Evolutionary conservation across 2,888 invertebrate species (phyloP).

Genomic region (Ophraella communa): DNA sequence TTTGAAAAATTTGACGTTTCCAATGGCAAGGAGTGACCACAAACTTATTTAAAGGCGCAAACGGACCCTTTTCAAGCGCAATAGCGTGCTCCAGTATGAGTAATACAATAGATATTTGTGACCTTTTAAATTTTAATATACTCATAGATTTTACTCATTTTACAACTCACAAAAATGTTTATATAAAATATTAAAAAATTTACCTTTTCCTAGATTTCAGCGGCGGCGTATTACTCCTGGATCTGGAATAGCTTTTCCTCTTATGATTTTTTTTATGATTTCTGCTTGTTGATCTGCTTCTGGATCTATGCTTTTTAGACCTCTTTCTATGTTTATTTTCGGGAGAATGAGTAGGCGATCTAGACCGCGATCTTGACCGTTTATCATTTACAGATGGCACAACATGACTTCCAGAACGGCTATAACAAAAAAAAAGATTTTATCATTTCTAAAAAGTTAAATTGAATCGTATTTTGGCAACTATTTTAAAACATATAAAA

Average conservation of each 20-base stretch:
- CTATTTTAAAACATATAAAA: too few species aligned
- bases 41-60: too few species aligned
- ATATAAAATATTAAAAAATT: background rate
- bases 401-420: constrained; percentile 59
- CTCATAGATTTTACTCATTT: background rate
- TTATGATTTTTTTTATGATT: constrained; percentile 57
- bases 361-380: constrained; percentile 50
- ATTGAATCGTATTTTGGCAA: background rate
- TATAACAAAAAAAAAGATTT: constrained; percentile 39
- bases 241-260: constrained; percentile 57
- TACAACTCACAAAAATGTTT: background rate
- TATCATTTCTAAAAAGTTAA: background rate
- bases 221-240: constrained; percentile 57
- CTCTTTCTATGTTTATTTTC: constrained; percentile 54
- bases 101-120: too few species aligned
- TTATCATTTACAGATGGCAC: constrained; percentile 55
- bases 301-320: constrained; percentile 56
- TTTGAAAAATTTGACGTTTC: too few species aligned
- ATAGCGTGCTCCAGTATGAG: too few species aligned
- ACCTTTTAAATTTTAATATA: too few species aligned
- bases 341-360: constrained; percentile 55
- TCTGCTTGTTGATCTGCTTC: constrained; percentile 49
- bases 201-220: constrained; percentile 51
- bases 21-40: too few species aligned
- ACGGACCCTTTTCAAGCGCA: too few species aligned